phyloP scores from a whole-genome alignment of 2,888 invertebrate species.

The Molorchus minor region DNA sequence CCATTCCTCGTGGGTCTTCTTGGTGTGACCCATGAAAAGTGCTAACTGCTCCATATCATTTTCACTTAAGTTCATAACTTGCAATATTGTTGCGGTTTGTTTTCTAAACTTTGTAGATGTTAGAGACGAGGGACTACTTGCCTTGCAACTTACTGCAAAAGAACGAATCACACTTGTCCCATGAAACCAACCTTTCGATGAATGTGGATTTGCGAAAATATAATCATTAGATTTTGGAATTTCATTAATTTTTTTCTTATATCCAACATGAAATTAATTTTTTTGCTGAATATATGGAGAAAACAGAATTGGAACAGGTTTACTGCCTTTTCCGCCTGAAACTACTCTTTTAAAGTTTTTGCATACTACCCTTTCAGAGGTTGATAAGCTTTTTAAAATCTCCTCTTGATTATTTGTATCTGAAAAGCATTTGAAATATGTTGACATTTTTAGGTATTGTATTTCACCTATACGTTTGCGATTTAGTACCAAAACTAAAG shows the following conservation, averaged over 20 bases:
- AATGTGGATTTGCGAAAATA: conserved; percentile 9
- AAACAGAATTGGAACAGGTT: conserved; percentile 17
- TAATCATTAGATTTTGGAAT: conserved; percentile 15
- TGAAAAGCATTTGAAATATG: neutral
- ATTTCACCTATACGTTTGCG: conserved; percentile 22
- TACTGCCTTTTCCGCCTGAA: conserved; percentile 22
- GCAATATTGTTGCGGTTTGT: conserved; percentile 15
- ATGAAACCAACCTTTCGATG: conserved; percentile 8
- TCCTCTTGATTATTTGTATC: conserved; percentile 2
- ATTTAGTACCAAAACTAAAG: conserved; percentile 23
- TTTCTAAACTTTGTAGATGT: conserved; percentile 14
- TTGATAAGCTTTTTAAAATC: conserved; percentile 6
- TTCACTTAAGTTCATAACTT: conserved; percentile 15
- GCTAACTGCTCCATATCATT: conserved; percentile 17
- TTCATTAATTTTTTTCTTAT: conserved; percentile 6
- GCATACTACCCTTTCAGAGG: neutral
- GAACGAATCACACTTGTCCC: conserved; percentile 1
- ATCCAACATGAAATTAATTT: conserved; percentile 4
- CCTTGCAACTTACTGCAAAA: neutral
- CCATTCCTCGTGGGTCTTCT: conserved; percentile 12
- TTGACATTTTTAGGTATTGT: conserved; percentile 18
- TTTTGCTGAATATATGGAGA: conserved; percentile 1
- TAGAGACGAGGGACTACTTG: neutral
- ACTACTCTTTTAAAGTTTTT: conserved; percentile 20
- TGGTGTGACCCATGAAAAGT: conserved; percentile 17